These are phyloP conservation scores for Lobophora halterata DNA, from an alignment of 2,888 invertebrate species.

Conservation along the genomic window DNA sequence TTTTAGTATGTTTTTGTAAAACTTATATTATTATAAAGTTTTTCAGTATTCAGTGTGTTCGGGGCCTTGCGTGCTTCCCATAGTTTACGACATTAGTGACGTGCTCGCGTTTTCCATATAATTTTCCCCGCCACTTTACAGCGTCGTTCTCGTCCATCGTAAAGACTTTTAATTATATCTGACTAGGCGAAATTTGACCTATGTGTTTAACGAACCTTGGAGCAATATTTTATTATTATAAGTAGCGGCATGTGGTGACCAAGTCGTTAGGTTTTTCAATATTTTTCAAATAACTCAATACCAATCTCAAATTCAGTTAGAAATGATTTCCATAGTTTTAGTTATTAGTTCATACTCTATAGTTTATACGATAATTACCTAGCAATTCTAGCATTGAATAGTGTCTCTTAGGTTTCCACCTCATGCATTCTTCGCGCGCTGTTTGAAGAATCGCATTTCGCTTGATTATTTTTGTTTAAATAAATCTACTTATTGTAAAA, in stretches of 20 bases:
- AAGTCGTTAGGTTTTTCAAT: too few species aligned
- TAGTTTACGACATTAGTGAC: constrained; percentile 57
- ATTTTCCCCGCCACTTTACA: constrained; percentile 65
- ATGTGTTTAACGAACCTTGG: constrained; percentile 20
- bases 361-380: too few species aligned
- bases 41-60: constrained; percentile 6
- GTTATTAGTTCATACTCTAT: constrained; percentile 15
- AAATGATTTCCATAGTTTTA: too few species aligned
- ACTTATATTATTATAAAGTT: too few species aligned
- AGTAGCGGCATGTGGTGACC: too few species aligned
- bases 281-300: too few species aligned
- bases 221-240: constrained; percentile 8
- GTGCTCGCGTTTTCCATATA: constrained; percentile 55
- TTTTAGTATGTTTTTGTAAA: too few species aligned
- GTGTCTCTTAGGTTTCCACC: constrained; percentile 42
- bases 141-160: constrained; percentile 68
- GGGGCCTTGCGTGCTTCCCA: constrained; percentile 33
- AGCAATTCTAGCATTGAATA: not conserved
- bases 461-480: constrained; percentile 51
- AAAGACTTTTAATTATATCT: constrained; percentile 72
- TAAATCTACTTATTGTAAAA: constrained; percentile 46
- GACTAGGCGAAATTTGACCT: constrained; percentile 60
- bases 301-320: too few species aligned
- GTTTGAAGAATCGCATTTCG: constrained; percentile 43
- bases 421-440: constrained; percentile 55